Evolutionary conservation across 2,797 vertebrate genomes (phyloP), one percentile per base, ranked within the genome.

Genomic region (Aldrovandia affinis): DNA sequence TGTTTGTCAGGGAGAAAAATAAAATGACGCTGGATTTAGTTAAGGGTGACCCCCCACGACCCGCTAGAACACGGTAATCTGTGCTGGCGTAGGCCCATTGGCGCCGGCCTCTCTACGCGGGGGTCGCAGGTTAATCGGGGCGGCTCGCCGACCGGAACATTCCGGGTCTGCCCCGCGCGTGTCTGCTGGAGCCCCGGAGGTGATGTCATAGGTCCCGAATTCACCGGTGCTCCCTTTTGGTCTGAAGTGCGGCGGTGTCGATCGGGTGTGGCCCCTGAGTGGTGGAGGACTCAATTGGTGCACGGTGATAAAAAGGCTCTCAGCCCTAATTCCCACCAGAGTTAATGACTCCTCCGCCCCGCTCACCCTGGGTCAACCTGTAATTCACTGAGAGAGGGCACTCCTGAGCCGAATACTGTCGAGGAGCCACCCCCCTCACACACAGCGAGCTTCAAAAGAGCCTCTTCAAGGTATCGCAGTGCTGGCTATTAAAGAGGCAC

Each of bases 1-100:
- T 90, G 88, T 95, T 94, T 87, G 55, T 87, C 89, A 79, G 82
- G 89, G 54, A 30, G 82, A 55, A 55, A 77, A 77, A 77, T n/a
- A 39, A 15, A 68, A 47, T 30, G 28, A 57, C 15, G 44, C 63
- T 30, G 73, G 86, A 85, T 87, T 59, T 75, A 47, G 52, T 22
- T 33, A 30, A 87, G 59, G 30, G 2, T 82, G 75, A 79, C 78
- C 55, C 61, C 25, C 52, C 3, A 33, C 84, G 87, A 88, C 87
- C 86, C 88, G 75, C 84, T 33, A 80, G 86, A 87, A 81, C 42
- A 44, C 14, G 10, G 39, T 28, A 10, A 28, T 22, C 81, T 30
- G n/a, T n/a, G 52, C 63, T n/a, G 83, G 68, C 20, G 42, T 77
- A 81, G 81, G 79, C 63, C 81, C 44, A 33, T 36, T 63, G 39